Evolutionary conservation across 1,140 invertebrate species (phyloP).

Genomic region (Pseudomyrmex dendroicus): DNA sequence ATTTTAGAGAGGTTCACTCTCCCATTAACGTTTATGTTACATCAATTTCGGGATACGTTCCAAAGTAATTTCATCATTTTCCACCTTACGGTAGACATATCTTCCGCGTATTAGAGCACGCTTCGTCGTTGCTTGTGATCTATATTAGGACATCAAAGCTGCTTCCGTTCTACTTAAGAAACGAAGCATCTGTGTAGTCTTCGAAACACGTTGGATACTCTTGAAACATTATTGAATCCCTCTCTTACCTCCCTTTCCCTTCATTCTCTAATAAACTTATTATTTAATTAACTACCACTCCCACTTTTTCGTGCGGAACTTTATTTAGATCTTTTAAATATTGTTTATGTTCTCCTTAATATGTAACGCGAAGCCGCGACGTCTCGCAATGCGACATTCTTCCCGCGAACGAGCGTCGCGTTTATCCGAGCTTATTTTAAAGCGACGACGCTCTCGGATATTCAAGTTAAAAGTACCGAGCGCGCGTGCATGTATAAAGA

Average conservation of each 20-base stretch:
- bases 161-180: conserved; percentile 20
- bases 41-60: conserved; percentile 18
- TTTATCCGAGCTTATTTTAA: conserved; percentile 45
- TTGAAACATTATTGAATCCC: conserved; percentile 72
- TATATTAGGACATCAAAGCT: conserved; percentile 50
- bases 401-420: not conserved
- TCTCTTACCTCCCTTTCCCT: too few species aligned
- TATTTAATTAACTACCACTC: conserved; percentile 26
- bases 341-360: conserved; percentile 18
- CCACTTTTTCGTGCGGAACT: conserved; percentile 20
- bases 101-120: conserved; percentile 32
- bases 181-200: conserved; percentile 33
- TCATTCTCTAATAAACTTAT: too few species aligned
- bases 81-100: conserved; percentile 31
- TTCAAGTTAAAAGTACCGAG: conserved; percentile 43
- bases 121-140: conserved; percentile 15
- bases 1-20: not conserved
- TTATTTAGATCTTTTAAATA: not conserved
- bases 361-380: too few species aligned
- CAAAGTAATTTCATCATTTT: conserved; percentile 46
- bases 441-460: conserved; percentile 29
- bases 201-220: conserved; percentile 63
- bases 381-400: not conserved
- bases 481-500: conserved; percentile 12
- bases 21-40: not conserved